Evolutionary conservation across 2,888 invertebrate genomes (phyloP), one percentile per base, ranked within the genome.

Genomic region (Hipparchia semele): DNA sequence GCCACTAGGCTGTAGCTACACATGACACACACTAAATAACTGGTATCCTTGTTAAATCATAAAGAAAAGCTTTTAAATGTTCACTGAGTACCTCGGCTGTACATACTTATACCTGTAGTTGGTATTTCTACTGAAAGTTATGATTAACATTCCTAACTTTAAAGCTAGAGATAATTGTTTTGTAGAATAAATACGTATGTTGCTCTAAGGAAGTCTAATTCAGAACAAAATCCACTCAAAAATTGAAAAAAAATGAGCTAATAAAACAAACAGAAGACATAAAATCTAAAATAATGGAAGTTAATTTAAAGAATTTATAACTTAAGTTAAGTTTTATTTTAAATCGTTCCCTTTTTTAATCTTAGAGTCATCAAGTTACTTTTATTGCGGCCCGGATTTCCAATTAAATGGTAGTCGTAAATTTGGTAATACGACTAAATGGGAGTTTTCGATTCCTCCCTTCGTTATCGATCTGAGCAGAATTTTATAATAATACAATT

Each of bases 401-500:
- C 91, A 92, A 92, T 92, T 91, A 91, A 90, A 90, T 83, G 85
- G 85, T 84, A 84, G 86, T 88, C 90, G 90, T 91, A 91, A 92
- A 91, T 91, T 91, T 86, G 81, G 87, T 86, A 87, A 86, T 82
- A 88, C 51, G 86, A 86, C 89, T 89, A 85, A 88, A 84, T 83
- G 81, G 85, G 82, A 81, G 87, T 88, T 86, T 88, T 88, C 90
- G 87, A 89, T 88, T 88, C 87, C 87, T 45, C 86, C 87, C 90
- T 90, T 90, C 89, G 90, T 90, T 91, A 90, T 90, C 89, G 88
- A 91, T 91, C 53, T 53, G 12, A 53, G 33, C 33, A 12, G 51
- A 65, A 12, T 12, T 61, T 59, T 65, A 13, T 33, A 51, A 10
- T 39, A 39, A 39, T 39, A 39, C 39, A 5, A 1, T 39, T 39